Conservation (phyloP, 2,113 vertebrate species). For the Callocephalon fimbriatum region DNA sequence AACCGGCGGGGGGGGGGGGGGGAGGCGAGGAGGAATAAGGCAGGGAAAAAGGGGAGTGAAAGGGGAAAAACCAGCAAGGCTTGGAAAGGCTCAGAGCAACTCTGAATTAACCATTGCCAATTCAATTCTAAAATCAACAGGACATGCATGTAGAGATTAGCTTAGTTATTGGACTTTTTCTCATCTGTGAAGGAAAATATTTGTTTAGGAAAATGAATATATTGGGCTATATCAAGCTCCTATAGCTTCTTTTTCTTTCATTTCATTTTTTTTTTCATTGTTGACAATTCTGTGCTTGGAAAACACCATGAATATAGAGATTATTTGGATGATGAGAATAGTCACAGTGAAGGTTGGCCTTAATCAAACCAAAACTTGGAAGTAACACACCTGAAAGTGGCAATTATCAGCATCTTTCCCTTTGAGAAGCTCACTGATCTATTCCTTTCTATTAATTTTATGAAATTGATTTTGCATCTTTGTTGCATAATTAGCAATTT, state of each 20-base stretch:
- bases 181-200: neutral
- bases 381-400: neutral
- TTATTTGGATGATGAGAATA: neutral
- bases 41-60: neutral
- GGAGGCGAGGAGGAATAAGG: too few relatives aligned
- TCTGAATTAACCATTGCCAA: neutral
- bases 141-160: neutral
- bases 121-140: neutral
- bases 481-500: neutral
- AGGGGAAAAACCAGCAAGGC: neutral
- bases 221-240: neutral
- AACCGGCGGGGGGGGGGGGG: fast-evolving
- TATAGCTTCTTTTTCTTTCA: neutral
- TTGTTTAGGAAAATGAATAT: neutral
- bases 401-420: neutral
- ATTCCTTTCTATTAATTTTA: neutral
- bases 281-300: neutral
- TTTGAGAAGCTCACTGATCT: neutral
- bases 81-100: neutral
- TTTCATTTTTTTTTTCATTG: neutral
- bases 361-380: neutral
- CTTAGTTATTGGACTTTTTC: neutral
- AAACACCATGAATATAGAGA: neutral
- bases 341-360: neutral
- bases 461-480: neutral